phyloP scores from a whole-genome alignment of 2,113 vertebrate species.

The Isurus oxyrinchus region DNA sequence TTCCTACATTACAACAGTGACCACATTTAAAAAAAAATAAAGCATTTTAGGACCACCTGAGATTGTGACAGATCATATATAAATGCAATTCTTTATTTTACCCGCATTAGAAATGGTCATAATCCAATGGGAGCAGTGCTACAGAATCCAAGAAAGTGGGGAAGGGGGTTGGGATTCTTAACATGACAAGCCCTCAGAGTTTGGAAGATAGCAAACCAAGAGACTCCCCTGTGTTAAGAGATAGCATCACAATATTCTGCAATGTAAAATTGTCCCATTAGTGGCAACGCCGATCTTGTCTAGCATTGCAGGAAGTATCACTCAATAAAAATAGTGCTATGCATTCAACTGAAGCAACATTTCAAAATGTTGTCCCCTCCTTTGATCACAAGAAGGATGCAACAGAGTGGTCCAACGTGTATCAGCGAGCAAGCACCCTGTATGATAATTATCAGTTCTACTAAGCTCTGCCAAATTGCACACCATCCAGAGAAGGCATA shows the following conservation, averaged over 20 bases:
- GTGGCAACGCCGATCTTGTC: not conserved
- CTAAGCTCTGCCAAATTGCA: not conserved
- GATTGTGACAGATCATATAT: too few species aligned
- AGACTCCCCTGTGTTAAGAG: not conserved
- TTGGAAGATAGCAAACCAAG: not conserved
- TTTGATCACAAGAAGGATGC: not conserved
- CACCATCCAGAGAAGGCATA: not conserved
- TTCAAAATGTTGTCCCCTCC: not conserved
- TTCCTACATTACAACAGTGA: not conserved
- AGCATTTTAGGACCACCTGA: too few species aligned
- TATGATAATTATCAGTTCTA: not conserved
- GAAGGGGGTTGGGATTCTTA: not conserved
- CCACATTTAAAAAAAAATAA: not conserved
- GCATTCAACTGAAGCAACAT: too few species aligned
- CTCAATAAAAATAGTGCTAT: not conserved
- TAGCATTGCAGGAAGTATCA: not conserved
- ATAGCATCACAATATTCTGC: not conserved
- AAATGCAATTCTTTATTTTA: not conserved
- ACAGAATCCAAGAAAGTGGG: not conserved
- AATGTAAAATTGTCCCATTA: not conserved
- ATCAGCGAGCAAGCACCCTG: not conserved
- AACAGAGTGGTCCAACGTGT: not conserved
- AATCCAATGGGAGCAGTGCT: not conserved
- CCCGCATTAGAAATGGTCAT: too few species aligned
- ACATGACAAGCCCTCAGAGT: not conserved